Evolutionary conservation across 2,797 vertebrate genomes (phyloP).

Genomic region (Alectoris magna): DNA sequence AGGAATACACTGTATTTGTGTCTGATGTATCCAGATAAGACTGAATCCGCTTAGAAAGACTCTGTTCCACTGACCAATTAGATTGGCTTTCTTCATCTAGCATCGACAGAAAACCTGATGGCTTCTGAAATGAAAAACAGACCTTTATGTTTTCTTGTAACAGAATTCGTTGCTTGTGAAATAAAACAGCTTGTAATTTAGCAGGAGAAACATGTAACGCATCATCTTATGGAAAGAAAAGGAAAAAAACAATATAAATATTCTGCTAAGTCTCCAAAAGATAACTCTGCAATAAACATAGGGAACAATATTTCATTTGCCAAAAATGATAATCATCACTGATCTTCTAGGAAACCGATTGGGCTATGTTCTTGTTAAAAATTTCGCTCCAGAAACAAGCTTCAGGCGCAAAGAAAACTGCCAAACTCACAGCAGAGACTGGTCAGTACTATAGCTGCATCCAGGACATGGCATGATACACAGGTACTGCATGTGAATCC

Average conservation of each 20-base stretch:
- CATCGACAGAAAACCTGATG: conserved; percentile 90
- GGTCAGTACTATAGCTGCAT: accelerated
- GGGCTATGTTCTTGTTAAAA: not conserved
- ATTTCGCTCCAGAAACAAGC: not conserved
- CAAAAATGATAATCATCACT: not conserved
- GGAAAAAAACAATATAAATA: not conserved
- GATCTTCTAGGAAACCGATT: not conserved
- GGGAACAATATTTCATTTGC: not conserved
- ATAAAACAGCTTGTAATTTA: not conserved
- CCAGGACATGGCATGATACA: accelerated
- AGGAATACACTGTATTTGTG: conserved; percentile 84
- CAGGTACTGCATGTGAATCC: accelerated
- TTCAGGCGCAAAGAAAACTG: not conserved
- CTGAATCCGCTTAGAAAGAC: conserved; percentile 88
- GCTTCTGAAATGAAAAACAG: conserved; percentile 83
- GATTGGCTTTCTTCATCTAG: conserved; percentile 94
- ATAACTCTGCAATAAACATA: not conserved
- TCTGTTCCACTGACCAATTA: conserved; percentile 85
- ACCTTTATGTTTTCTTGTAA: not conserved
- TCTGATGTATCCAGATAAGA: conserved; percentile 85
- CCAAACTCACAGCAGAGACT: not conserved
- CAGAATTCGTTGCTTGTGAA: not conserved
- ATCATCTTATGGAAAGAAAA: not conserved
- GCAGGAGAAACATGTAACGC: not conserved
- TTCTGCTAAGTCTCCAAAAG: not conserved